Evolutionary conservation across 2,888 invertebrate genomes (phyloP), one percentile per base, ranked within the genome.

Genomic region (Flexamia atlantica): DNA sequence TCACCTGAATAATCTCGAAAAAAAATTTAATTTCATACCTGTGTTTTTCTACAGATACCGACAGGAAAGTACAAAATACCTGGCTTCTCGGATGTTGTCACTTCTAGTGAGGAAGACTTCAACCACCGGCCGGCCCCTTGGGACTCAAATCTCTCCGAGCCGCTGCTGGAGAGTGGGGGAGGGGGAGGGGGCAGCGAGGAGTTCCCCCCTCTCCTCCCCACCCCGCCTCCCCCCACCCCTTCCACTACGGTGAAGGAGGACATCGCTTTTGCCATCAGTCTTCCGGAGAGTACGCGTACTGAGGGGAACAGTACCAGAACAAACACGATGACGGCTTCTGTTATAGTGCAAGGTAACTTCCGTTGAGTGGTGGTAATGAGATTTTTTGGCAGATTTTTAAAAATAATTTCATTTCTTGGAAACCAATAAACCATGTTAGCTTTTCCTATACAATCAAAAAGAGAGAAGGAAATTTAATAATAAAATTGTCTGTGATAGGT

Each of bases 241-340:
- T 20, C 72, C 1, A 36, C 72, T 20, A 7, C 40, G 4, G 2
- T 42, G 2, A n/a, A 10, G 1, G 40, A 72, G n/a, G 76, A 76
- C 46, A 23, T 76, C 28, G 50, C 76, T 7, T 76, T 76, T 9
- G 76, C 76, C 46, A 76, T 76, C 46, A 76, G 76, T 17, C 76
- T 76, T 1, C 42, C 76, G 25, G 76, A 76, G 28, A 72, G 72
- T n/a, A 40, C 72, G 4, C 36, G n/a, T 1, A 5, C 40, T 20
- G 40, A 20, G 2, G 17, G 28, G 20, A 64, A 64, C 64, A 30
- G 30, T 64, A 28, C 64, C 1, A 64, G 14, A 28, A 28, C 25
- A 4, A 64, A 64, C 28, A 28, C 12, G 28, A 64, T 64, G 28
- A 28, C 64, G 0, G 64, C 64, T 12, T 64, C 64, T 17, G 14